Evolutionary conservation across 1,140 invertebrate species (phyloP), one percentile per base, ranked within the genome.

Genomic region (Gonioctena quinquepunctata): DNA sequence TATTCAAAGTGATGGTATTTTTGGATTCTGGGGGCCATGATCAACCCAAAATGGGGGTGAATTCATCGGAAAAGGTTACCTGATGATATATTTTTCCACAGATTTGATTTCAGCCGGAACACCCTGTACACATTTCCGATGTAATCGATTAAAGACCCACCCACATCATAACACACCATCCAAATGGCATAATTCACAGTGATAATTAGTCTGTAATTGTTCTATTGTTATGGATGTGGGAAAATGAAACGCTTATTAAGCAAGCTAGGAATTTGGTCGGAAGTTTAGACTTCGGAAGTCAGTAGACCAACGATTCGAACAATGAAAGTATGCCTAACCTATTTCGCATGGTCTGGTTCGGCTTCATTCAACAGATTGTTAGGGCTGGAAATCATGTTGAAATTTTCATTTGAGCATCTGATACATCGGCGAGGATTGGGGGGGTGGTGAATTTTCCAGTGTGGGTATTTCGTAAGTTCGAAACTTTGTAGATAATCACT

Each of bases 161-260:
- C 52, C 18, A 56, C 7, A 56, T 56, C 21, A 56, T n/a, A 19
- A 18, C 16, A 56, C 21, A 21, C 52, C 19, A 19, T 19, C 52
- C 22, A 11, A 56, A 56, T 8, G 52, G 52, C 52, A 56, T 56
- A 56, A 56, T 56, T 56, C 52, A 56, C 52, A 56, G 52, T 23
- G 33, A 56, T 56, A 56, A 56, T 56, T 23, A 56, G 52, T 56
- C 18, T 21, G 21, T 56, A 56, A 56, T 56, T 56, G 52, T 56
- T 56, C 22, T 19, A 56, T 56, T 56, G 52, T 56, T 56, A 23
- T 42, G 18, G 13, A 21, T 56, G 52, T 56, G 52, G 52, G 52
- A 23, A 56, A 56, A 56, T 56, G 52, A 56, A 56, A 56, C 22
- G 18, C n/a, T 56, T 56, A 56, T 19, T 56, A 56, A 23, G 52